phyloP scores from a whole-genome alignment of 2,113 vertebrate species.

The Mustela nigripes region DNA sequence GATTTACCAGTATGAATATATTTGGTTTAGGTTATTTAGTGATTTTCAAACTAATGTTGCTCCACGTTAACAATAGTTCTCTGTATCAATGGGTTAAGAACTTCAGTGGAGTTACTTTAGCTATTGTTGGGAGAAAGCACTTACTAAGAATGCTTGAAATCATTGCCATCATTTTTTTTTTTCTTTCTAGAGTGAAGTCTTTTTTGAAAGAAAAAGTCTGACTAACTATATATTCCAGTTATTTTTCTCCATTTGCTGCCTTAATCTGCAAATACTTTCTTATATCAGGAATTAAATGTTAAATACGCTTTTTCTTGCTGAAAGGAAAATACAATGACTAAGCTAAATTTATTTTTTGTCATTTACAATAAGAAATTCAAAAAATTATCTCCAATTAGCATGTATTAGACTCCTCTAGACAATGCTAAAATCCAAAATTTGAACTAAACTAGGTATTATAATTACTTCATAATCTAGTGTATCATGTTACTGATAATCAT shows the following conservation, averaged over 20 bases:
- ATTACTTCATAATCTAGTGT: neutral
- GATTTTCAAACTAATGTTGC: slow-evolving; percentile 64
- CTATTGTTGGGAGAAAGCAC: slow-evolving; percentile 55
- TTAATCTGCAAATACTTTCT: slow-evolving; percentile 85
- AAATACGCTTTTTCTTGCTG: slow-evolving; percentile 80
- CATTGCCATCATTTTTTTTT: slow-evolving; percentile 65
- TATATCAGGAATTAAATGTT: slow-evolving; percentile 80
- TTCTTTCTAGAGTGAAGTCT: slow-evolving; percentile 68
- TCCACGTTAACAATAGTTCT: slow-evolving; percentile 74
- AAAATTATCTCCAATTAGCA: neutral
- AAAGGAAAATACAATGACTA: slow-evolving; percentile 59
- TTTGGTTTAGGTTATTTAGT: slow-evolving; percentile 73
- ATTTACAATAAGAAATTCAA: neutral
- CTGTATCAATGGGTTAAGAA: slow-evolving; percentile 50
- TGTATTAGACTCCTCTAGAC: neutral
- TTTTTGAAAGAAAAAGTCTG: slow-evolving; percentile 74
- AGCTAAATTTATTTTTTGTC: neutral
- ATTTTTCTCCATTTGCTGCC: slow-evolving; percentile 79
- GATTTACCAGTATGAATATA: slow-evolving; percentile 80
- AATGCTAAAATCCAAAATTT: neutral
- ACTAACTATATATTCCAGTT: slow-evolving; percentile 85
- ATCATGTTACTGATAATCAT: neutral
- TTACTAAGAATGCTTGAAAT: slow-evolving; percentile 74
- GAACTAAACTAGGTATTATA: neutral
- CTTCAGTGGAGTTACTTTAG: slow-evolving; percentile 65